phyloP scores from a whole-genome alignment of 2,888 invertebrate genomes.

The Tinea semifulvella region DNA sequence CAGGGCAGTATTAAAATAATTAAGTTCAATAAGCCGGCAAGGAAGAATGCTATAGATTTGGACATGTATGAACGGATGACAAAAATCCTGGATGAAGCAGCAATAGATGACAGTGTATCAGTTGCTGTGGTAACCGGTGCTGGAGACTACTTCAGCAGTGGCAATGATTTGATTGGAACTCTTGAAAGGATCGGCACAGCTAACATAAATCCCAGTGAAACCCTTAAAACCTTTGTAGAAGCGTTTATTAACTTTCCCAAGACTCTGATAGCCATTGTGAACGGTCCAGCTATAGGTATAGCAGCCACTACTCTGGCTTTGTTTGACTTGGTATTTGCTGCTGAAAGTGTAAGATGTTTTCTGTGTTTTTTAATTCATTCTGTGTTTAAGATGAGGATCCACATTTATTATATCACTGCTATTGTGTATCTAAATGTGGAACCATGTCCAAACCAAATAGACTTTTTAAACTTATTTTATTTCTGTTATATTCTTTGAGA shows the following conservation, averaged over 20 bases:
- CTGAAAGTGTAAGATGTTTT: slow-evolving; percentile 73
- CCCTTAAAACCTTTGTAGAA: slow-evolving; percentile 70
- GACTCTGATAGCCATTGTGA: slow-evolving; percentile 84
- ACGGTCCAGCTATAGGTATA: slow-evolving; percentile 95
- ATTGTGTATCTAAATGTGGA: no score
- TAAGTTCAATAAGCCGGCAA: slow-evolving; percentile 77
- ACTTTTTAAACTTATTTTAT: neutral
- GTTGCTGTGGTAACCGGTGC: slow-evolving; percentile 82
- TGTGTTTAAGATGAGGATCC: neutral
- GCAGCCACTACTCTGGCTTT: slow-evolving; percentile 84
- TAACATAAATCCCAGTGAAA: slow-evolving; percentile 21
- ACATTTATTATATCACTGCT: no score
- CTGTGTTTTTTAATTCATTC: neutral
- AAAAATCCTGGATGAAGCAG: slow-evolving; percentile 73
- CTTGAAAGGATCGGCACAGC: slow-evolving; percentile 21
- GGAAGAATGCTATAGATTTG: slow-evolving; percentile 79
- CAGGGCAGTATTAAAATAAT: slow-evolving; percentile 55
- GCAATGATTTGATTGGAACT: slow-evolving; percentile 73
- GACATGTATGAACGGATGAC: slow-evolving; percentile 74
- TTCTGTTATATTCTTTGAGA: neutral
- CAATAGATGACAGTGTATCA: slow-evolving; percentile 70
- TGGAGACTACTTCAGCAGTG: slow-evolving; percentile 85
- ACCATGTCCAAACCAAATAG: no score
- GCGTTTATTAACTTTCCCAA: slow-evolving; percentile 90
- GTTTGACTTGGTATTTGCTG: slow-evolving; percentile 89